Evolutionary conservation across 1,140 invertebrate species (phyloP), one percentile per base, ranked within the genome.

Genomic region (Drosophila punjabiensis): DNA sequence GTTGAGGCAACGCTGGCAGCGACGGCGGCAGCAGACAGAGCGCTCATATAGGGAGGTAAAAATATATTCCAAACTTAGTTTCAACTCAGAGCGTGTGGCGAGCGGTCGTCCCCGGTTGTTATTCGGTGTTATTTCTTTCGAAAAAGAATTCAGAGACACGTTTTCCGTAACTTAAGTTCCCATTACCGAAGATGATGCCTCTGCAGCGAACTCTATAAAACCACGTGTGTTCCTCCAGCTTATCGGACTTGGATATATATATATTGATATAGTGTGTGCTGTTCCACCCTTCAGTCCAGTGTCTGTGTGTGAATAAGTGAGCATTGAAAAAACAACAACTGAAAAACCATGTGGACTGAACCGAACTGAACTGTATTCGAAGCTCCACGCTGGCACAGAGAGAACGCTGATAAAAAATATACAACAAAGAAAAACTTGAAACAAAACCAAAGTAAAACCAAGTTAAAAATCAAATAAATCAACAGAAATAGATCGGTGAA

Each of bases 311-410:
- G 60, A 33, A 28, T 63, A 37, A 60, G 43, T 63, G 50, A 53
- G 63, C 37, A 76, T 48, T 50, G 37, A 39, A 56, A 68, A 65
- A 53, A 60, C 18, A 82, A 64, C n/a, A 53, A 50, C 58, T 33
- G 20, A 87, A 11, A 70, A 79, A 88, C 41, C 86, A 89, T 89
- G 86, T 80, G 82, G 81, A 66, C 48, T 70, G 70, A 76, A 88
- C 45, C 62, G 63, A 82, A 81, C 52, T 52, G 65, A 90, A 79
- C 71, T 84, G 58, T 81, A 56, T 77, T 88, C 60, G 68, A 88
- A 81, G 45, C 77, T 85, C 79, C 78, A 81, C 78, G 82, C 73
- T 82, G 82, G 79, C 87, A 90, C 50, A n/a, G 16, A 39, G 56
- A 59, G 43, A 30, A 59, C 35, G 59, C 79, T 82, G 71, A 85